phyloP scores from a whole-genome alignment of 2,888 invertebrate species.

The Lycia hirtaria region DNA sequence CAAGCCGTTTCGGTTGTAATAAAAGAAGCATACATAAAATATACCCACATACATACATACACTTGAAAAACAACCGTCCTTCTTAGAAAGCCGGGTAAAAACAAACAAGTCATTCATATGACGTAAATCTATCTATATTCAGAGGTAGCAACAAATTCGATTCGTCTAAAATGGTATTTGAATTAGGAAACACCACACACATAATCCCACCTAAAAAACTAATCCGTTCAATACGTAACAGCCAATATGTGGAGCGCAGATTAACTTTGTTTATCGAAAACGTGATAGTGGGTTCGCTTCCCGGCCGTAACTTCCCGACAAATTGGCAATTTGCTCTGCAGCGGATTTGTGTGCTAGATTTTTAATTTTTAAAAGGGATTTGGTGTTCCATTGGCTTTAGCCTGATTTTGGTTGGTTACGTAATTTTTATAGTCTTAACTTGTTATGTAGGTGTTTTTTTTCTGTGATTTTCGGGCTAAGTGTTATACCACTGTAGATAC shows the following conservation, averaged over 20 bases:
- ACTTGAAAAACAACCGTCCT: too few species aligned
- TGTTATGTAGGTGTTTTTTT: too few species aligned
- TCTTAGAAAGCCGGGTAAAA: too few species aligned
- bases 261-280: constrained; percentile 52
- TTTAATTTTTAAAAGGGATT: constrained; percentile 29
- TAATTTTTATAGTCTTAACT: not conserved
- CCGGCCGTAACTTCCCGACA: constrained; percentile 65
- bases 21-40: too few species aligned
- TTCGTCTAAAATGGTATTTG: not conserved
- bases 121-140: too few species aligned
- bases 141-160: too few species aligned
- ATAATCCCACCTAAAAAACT: constrained; percentile 8
- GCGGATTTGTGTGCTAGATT: constrained; percentile 33
- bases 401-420: constrained; percentile 4
- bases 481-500: too few species aligned
- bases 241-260: constrained; percentile 23
- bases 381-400: constrained; percentile 8
- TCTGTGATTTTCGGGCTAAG: too few species aligned
- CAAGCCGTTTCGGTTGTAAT: too few species aligned
- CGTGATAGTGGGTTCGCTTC: constrained; percentile 68
- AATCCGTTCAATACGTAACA: constrained; percentile 6
- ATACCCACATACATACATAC: too few species aligned
- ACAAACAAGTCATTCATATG: too few species aligned
- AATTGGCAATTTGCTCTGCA: constrained; percentile 39
- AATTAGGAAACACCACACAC: not conserved